A percentile compares a stretch with the other conserved stretches of the same genome.
Evolutionary conservation across 1,140 invertebrate species (phyloP).

Genomic region (Zaprionus inermis): DNA sequence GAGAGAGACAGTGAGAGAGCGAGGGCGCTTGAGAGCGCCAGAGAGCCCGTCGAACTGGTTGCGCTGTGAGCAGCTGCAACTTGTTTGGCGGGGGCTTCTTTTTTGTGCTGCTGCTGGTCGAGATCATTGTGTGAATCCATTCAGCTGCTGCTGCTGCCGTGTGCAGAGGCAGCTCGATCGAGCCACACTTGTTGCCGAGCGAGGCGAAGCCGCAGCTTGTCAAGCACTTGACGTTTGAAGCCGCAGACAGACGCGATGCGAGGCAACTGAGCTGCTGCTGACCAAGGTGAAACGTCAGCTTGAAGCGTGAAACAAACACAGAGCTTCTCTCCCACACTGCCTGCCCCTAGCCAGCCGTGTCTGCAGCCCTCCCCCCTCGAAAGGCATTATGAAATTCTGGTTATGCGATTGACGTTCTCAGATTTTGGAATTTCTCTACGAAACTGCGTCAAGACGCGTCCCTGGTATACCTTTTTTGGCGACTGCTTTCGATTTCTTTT

Average conservation of each 20-base stretch:
- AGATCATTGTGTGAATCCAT: slow-evolving; percentile 54
- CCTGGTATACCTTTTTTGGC: slow-evolving; percentile 26
- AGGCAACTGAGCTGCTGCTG: slow-evolving; percentile 17
- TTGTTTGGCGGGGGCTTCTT: slow-evolving; percentile 47
- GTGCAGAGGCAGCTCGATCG: slow-evolving; percentile 33
- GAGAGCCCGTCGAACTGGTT: slow-evolving; percentile 56
- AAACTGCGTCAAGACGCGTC: slow-evolving; percentile 26
- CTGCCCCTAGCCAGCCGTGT: background rate
- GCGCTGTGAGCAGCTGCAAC: slow-evolving; percentile 33
- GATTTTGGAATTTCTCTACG: slow-evolving; percentile 44
- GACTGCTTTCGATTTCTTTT: slow-evolving; percentile 43
- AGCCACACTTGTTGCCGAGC: slow-evolving; percentile 47
- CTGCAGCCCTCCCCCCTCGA: background rate
- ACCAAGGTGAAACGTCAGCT: slow-evolving; percentile 64
- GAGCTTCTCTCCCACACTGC: background rate
- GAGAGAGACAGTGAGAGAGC: slow-evolving; percentile 24
- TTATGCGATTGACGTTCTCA: slow-evolving; percentile 34
- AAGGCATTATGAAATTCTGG: slow-evolving; percentile 40
- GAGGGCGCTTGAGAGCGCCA: no score
- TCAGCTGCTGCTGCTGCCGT: slow-evolving; percentile 45
- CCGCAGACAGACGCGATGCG: slow-evolving; percentile 33
- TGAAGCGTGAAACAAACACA: slow-evolving; percentile 34
- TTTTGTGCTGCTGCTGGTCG: slow-evolving; percentile 22
- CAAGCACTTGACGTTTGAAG: slow-evolving; percentile 66
- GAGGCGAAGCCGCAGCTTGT: slow-evolving; percentile 46